These are phyloP conservation scores for Agrypnus murinus DNA, from an alignment of 2,888 invertebrate species.

Conservation along the genomic window DNA sequence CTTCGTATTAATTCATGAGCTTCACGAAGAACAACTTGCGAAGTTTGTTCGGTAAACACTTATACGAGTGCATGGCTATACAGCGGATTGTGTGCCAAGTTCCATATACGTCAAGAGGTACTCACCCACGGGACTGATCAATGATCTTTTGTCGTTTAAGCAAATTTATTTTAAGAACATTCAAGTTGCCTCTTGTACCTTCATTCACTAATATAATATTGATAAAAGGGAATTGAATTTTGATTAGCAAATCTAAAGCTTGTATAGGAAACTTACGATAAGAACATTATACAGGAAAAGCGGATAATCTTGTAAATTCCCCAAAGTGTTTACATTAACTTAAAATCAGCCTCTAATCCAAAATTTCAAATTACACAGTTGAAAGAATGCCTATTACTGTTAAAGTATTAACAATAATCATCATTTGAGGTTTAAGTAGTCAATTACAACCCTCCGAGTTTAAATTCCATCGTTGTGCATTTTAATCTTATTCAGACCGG, in stretches of 20 bases:
- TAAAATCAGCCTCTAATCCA: background rate
- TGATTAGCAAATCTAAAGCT: background rate
- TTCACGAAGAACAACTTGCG: slow-evolving; percentile 26
- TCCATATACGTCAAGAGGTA: slow-evolving; percentile 29
- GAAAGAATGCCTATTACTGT: background rate
- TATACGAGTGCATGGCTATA: slow-evolving; percentile 25
- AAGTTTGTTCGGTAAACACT: slow-evolving; percentile 29
- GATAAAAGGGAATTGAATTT: background rate
- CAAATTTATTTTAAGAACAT: slow-evolving; percentile 28
- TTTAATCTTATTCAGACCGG: slow-evolving; percentile 16
- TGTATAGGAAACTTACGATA: too few relatives aligned
- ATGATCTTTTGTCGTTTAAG: slow-evolving; percentile 31
- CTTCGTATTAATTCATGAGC: slow-evolving; percentile 23
- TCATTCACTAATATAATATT: background rate
- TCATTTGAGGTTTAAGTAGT: slow-evolving; percentile 8
- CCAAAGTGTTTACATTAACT: background rate
- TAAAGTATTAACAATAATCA: slow-evolving; percentile 16
- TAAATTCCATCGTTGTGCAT: slow-evolving; percentile 1
- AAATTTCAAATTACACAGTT: background rate
- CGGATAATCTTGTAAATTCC: too few relatives aligned
- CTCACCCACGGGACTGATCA: slow-evolving; percentile 30
- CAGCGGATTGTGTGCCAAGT: slow-evolving; percentile 31
- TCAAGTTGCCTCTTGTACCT: background rate
- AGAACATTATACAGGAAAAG: too few relatives aligned
- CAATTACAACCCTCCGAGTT: slow-evolving; percentile 9